Conservation (phyloP, 2,113 vertebrate species). For the Mus spicilegus region DNA sequence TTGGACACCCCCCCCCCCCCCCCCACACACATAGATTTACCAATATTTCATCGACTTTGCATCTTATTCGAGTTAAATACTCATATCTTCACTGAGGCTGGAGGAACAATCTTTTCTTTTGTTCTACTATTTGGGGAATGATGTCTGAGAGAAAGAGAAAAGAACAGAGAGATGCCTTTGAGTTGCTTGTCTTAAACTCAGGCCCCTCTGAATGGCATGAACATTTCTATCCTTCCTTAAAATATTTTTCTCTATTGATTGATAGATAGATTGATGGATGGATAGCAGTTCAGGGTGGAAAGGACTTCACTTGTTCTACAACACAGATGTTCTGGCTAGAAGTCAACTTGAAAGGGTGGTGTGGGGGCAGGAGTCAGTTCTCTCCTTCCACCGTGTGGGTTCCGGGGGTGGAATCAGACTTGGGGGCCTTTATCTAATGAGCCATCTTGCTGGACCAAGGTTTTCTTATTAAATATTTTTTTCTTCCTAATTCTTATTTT, state of each 20-base stretch:
- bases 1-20: neutral
- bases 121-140: constrained; percentile 37
- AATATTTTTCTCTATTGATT: neutral
- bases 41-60: constrained; percentile 36
- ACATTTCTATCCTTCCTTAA: constrained; percentile 24
- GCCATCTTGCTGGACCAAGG: neutral
- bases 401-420: neutral
- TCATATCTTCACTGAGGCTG: constrained; percentile 32
- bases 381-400: neutral
- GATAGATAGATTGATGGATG: neutral
- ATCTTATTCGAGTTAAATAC: neutral
- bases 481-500: constrained; percentile 19
- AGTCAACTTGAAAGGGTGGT: neutral
- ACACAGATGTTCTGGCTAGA: neutral
- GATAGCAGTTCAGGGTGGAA: no score
- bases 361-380: no score
- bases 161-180: neutral
- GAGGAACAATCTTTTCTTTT: constrained; percentile 41
- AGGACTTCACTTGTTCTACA: neutral
- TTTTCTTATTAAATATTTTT: constrained; percentile 59
- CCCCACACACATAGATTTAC: neutral
- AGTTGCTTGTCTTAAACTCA: neutral
- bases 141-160: neutral
- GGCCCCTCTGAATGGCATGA: constrained; percentile 3
- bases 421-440: neutral